phyloP scores from a whole-genome alignment of 2,888 invertebrate genomes.

The Drosophila kanekoi region DNA sequence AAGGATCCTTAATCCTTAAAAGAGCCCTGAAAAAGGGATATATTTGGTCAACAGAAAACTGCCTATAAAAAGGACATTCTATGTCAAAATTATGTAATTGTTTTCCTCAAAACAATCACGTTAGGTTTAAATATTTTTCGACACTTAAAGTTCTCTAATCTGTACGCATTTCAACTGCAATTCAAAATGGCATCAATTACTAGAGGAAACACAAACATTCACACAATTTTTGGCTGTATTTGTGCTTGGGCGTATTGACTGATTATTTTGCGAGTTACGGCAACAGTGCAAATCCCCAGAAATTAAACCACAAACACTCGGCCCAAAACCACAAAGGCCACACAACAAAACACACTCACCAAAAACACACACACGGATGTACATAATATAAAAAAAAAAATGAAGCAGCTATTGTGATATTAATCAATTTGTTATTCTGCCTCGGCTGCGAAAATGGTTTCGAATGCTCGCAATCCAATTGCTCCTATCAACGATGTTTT shows the following conservation, averaged over 20 bases:
- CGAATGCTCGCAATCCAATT: slow-evolving; percentile 64
- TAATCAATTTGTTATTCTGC: slow-evolving; percentile 62
- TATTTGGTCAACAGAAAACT: no score
- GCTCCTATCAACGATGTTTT: slow-evolving; percentile 18
- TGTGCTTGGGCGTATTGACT: slow-evolving; percentile 6
- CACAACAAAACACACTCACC: slow-evolving; percentile 4
- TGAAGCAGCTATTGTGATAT: slow-evolving; percentile 37
- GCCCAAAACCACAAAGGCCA: slow-evolving; percentile 38
- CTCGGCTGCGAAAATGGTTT: slow-evolving; percentile 53
- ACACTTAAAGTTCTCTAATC: no score
- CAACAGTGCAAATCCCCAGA: slow-evolving; percentile 40
- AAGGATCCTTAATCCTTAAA: no score
- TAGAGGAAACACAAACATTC: slow-evolving; percentile 1
- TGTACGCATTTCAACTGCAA: slow-evolving; percentile 41
- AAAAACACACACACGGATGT: slow-evolving; percentile 6
- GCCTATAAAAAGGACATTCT: no score
- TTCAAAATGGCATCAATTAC: slow-evolving; percentile 42
- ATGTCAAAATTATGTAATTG: no score
- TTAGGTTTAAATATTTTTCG: no score
- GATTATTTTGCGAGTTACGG: slow-evolving; percentile 26
- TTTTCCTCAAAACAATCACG: no score
- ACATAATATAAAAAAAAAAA: background rate
- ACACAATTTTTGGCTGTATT: background rate
- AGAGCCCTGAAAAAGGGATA: no score
- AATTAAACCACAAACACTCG: slow-evolving; percentile 62